phyloP scores from a whole-genome alignment of 2,113 vertebrate genomes.

The Myrmophylax atrothorax region DNA sequence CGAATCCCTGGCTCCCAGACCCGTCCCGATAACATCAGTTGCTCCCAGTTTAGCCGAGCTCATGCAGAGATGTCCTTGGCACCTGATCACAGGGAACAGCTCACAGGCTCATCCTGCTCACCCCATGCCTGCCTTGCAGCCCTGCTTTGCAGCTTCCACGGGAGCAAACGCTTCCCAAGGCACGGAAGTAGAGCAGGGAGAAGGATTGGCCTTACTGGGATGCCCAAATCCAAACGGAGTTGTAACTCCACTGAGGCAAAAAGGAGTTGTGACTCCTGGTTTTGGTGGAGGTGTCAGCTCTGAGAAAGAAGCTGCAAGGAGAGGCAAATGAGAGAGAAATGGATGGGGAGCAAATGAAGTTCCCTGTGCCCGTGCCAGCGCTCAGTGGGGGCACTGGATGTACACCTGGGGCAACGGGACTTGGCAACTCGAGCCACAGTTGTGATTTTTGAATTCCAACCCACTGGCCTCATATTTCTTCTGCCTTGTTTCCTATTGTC shows the following conservation, averaged over 20 bases:
- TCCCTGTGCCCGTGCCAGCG: not conserved
- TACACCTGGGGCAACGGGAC: constrained; percentile 68
- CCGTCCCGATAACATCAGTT: not conserved
- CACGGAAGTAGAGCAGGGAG: not conserved
- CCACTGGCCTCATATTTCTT: constrained; percentile 81
- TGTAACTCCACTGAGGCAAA: not conserved
- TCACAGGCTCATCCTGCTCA: not conserved
- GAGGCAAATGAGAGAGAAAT: not conserved
- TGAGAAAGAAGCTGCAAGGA: not conserved
- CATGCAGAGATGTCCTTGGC: constrained; percentile 48
- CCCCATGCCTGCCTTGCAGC: not conserved
- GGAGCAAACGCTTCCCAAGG: not conserved
- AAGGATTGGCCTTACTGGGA: not conserved
- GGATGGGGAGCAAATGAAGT: constrained; percentile 19
- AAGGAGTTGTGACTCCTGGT: not conserved
- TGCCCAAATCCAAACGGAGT: not conserved
- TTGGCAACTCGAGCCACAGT: constrained; percentile 79
- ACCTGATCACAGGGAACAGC: not conserved
- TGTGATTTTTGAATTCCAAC: constrained; percentile 82
- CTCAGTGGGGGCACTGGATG: constrained; percentile 42
- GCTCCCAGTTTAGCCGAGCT: constrained; percentile 28
- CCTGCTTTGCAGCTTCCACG: not conserved
- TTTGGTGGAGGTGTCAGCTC: rapidly evolving
- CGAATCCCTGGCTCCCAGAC: not conserved
- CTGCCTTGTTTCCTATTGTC: constrained; percentile 84